These are phyloP conservation scores for Karalla daura DNA, from an alignment of 2,797 vertebrate species.

Conservation along the genomic window DNA sequence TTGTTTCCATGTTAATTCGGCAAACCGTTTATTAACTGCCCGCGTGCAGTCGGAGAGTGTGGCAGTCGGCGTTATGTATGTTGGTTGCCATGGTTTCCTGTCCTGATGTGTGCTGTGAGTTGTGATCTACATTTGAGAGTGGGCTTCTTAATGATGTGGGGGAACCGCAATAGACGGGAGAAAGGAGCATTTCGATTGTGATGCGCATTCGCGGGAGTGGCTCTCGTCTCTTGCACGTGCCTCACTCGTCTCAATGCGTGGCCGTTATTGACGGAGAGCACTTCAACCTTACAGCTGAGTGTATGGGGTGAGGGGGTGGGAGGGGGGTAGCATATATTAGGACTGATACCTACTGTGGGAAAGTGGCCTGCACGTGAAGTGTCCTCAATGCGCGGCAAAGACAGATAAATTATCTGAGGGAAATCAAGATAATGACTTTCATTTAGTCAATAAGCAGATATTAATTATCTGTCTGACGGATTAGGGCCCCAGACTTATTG, in stretches of 20 bases:
- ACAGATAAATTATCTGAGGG: slow-evolving; percentile 75
- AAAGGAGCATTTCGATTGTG: slow-evolving; percentile 30
- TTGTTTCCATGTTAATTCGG: slow-evolving; percentile 22
- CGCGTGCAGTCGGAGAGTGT: slow-evolving; percentile 21
- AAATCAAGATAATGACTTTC: slow-evolving; percentile 80
- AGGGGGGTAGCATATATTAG: slow-evolving; percentile 29
- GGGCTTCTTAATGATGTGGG: slow-evolving; percentile 45
- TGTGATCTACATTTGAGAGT: slow-evolving; percentile 53
- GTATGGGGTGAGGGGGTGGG: slow-evolving; percentile 3
- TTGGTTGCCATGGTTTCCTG: slow-evolving; percentile 69
- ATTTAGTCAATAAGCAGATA: slow-evolving; percentile 84
- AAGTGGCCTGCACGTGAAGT: slow-evolving; percentile 56
- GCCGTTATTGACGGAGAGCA: slow-evolving; percentile 20
- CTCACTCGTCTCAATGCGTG: slow-evolving; percentile 6
- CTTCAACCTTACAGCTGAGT: slow-evolving; percentile 32
- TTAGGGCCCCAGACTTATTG: slow-evolving; percentile 70
- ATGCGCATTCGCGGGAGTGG: slow-evolving; percentile 14
- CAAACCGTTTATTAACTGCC: slow-evolving; percentile 40
- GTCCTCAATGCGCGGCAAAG: slow-evolving; percentile 57
- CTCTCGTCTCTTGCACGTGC: neutral
- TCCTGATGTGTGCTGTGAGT: slow-evolving; percentile 33
- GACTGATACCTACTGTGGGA: slow-evolving; percentile 56
- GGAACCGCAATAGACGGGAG: slow-evolving; percentile 32
- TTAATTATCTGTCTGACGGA: slow-evolving; percentile 80
- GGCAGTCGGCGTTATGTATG: slow-evolving; percentile 51